These are phyloP conservation scores for Buceros bicornis DNA, from an alignment of 2,797 vertebrate species.

Conservation along the genomic window DNA sequence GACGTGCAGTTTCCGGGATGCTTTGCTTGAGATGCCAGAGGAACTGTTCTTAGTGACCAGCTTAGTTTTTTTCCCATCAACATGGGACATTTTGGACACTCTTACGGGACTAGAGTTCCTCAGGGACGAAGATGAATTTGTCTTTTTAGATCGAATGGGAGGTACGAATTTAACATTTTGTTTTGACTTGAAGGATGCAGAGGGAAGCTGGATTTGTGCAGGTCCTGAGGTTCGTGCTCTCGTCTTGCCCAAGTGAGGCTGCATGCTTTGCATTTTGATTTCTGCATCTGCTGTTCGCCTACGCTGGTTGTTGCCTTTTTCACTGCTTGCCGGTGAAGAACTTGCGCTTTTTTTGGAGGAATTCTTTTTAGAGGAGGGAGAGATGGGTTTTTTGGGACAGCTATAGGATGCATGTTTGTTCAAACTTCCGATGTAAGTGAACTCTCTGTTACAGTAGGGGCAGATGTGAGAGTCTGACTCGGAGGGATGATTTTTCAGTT, in stretches of 20 bases:
- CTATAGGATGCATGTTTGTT: constrained; percentile 91
- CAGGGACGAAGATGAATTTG: constrained; percentile 71
- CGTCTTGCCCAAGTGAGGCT: constrained; percentile 89
- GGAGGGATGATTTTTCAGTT: constrained; percentile 53
- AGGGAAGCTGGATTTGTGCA: constrained; percentile 58
- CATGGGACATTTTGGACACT: constrained; percentile 77
- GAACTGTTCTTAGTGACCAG: constrained; percentile 74
- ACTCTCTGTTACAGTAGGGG: constrained; percentile 92
- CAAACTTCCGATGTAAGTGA: constrained; percentile 94
- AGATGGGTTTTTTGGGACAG: constrained; percentile 93
- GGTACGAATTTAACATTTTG: constrained; percentile 76
- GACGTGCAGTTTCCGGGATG: constrained; percentile 78
- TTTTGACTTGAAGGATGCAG: constrained; percentile 79
- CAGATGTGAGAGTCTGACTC: constrained; percentile 87
- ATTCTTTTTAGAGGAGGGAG: constrained; percentile 85
- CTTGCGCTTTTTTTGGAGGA: constrained; percentile 82
- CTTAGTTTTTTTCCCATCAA: constrained; percentile 79
- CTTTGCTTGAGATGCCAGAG: constrained; percentile 78
- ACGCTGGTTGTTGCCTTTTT: constrained; percentile 83
- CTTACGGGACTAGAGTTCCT: constrained; percentile 83
- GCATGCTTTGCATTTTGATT: constrained; percentile 83
- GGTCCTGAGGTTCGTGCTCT: constrained; percentile 89
- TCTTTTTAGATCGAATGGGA: constrained; percentile 81
- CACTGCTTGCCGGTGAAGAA: constrained; percentile 65
- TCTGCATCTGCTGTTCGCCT: constrained; percentile 87